phyloP scores from a whole-genome alignment of 2,797 vertebrate genomes.

The Liasis olivaceus region DNA sequence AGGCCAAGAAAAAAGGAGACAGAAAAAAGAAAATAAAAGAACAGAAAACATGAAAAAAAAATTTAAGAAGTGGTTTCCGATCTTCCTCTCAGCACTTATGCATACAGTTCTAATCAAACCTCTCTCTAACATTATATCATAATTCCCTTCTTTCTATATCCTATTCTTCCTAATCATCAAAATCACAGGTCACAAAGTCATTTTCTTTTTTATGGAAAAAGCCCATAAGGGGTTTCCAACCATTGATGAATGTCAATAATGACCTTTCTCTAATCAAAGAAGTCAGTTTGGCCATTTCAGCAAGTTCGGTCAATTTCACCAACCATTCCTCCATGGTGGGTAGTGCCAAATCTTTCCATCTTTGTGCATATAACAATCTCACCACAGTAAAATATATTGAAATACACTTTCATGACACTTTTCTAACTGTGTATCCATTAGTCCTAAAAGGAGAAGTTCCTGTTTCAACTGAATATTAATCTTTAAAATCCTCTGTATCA shows the following conservation, averaged over 20 bases:
- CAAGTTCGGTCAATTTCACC: neutral
- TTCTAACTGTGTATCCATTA: neutral
- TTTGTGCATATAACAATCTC: neutral
- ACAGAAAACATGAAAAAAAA: neutral
- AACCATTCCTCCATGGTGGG: neutral
- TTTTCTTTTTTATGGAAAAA: neutral
- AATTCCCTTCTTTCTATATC: neutral
- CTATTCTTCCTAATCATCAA: neutral
- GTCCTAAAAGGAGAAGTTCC: neutral
- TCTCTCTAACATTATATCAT: neutral
- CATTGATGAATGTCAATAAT: neutral
- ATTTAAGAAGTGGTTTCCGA: neutral
- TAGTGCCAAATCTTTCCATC: neutral
- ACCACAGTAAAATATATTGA: neutral
- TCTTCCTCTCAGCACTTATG: neutral
- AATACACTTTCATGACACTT: neutral
- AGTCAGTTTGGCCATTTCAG: neutral
- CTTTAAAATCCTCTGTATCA: neutral
- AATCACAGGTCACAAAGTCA: neutral
- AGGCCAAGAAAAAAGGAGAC: neutral
- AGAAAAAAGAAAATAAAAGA: neutral
- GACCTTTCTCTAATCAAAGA: neutral
- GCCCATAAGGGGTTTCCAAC: neutral
- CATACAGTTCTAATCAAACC: neutral
- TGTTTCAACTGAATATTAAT: neutral